Percentiles rank a stretch among this genome's conserved stretches.
These are phyloP conservation scores for Aeoliscus strigatus DNA, from an alignment of 2,797 vertebrate genomes.

Conservation along the genomic window DNA sequence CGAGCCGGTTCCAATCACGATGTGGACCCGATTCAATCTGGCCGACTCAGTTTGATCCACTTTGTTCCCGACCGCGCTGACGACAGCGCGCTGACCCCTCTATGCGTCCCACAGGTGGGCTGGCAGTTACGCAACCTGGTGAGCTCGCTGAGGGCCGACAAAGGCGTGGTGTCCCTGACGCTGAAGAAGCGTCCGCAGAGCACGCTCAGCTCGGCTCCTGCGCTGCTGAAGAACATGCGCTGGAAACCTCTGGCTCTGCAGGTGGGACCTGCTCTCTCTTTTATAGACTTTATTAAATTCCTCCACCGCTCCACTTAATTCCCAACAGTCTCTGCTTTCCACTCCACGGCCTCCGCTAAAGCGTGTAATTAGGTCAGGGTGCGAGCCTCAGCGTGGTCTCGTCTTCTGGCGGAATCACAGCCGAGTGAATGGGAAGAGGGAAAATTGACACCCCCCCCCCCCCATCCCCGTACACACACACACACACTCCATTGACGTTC, in stretches of 20 bases:
- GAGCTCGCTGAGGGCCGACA: conserved; percentile 85
- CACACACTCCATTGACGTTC: background rate
- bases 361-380: conserved; percentile 62
- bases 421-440: conserved; percentile 15
- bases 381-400: conserved; percentile 41
- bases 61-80: too few species aligned
- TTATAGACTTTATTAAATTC: conserved; percentile 61
- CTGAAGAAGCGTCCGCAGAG: conserved; percentile 88
- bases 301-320: conserved; percentile 48
- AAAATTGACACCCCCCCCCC: conserved; percentile 20
- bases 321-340: conserved; percentile 30
- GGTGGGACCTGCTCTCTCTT: conserved; percentile 64
- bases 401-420: conserved; percentile 35
- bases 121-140: conserved; percentile 90
- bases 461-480: too few species aligned
- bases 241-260: conserved; percentile 89
- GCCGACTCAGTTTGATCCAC: too few species aligned
- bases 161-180: conserved; percentile 84
- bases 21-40: conserved; percentile 43
- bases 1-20: conserved; percentile 50
- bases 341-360: conserved; percentile 37
- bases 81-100: too few species aligned
- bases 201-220: conserved; percentile 83
- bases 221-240: conserved; percentile 85
- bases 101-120: conserved; percentile 77